Evolutionary conservation across 2,797 vertebrate genomes (phyloP).

Genomic region (Gambusia yucatana): DNA sequence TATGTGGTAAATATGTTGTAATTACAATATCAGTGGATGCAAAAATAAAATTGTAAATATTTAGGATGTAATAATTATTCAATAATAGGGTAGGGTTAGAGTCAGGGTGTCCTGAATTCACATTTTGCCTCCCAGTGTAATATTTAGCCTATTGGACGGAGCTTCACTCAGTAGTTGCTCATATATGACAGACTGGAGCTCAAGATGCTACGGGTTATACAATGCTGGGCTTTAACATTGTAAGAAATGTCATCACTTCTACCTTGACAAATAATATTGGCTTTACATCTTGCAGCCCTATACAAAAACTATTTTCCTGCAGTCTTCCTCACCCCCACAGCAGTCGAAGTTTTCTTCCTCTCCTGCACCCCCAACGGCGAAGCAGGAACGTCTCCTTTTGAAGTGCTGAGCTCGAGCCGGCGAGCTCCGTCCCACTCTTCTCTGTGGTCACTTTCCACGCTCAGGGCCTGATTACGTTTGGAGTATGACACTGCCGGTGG

Average conservation of each 20-base stretch:
- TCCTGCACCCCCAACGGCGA: conserved; percentile 91
- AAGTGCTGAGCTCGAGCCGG: conserved; percentile 88
- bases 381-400: conserved; percentile 90
- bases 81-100: not conserved
- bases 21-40: not conserved
- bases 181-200: not conserved
- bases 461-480: conserved; percentile 90
- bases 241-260: not conserved
- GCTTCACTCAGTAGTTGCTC: not conserved
- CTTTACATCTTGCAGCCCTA: not conserved
- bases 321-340: conserved; percentile 85
- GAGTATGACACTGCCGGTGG: conserved; percentile 91
- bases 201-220: not conserved
- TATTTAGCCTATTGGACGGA: not conserved
- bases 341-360: conserved; percentile 88
- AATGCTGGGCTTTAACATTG: not conserved
- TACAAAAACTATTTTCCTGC: not conserved
- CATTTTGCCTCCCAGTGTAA: not conserved
- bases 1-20: not conserved
- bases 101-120: not conserved
- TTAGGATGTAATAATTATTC: not conserved
- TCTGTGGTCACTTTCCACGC: conserved; percentile 91
- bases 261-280: not conserved
- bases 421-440: conserved; percentile 93
- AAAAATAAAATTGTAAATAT: not conserved